Base-by-base conservation (phyloP, 1,140 invertebrate genomes). In the Euura saliciscinereae region DNA sequence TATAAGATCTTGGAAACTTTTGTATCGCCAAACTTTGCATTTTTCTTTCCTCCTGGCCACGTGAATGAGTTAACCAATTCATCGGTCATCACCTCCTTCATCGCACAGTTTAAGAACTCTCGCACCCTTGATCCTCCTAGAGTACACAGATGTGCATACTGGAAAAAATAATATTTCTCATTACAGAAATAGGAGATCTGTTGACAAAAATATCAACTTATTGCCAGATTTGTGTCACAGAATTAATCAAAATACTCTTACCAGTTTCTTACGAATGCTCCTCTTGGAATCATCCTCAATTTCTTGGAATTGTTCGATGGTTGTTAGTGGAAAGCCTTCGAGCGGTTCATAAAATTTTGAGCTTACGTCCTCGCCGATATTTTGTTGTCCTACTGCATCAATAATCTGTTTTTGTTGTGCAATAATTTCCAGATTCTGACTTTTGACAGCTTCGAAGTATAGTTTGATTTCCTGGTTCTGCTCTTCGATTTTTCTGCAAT, bases 21-120 rank as follows among this genome's bases (percentile, higher is more conserved):
- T 2, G 71, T 68, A 43, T 73, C 46, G 4, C 71, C 66, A n/a
- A 69, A 68, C 44, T 73, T 69, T 73, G 67, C 67, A 42, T 8
- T 69, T n/a, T 66, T n/a, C 0, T 65, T 45, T n/a, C 45, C 13
- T 42, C 71, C 64, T 28, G 42, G 59, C 71, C 71, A 72, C 8
- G 71, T n/a, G n/a, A n/a, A n/a, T n/a, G n/a, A n/a, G n/a, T n/a
- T n/a, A n/a, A n/a, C n/a, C n/a, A n/a, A n/a, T 10, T 67, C 64
- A 43, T 72, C 71, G 43, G 5, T 43, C 71, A 72, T 72, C 28
- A 43, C 66, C 43, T 13, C 13, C 44, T 13, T 67, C 28, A 72
- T 2, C 66, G 59, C 59, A 43, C 4, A 44, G 65, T 67, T 45
- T 44, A 72, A 45, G 6, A 72, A 72, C 4, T 72, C 71, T 43